Base-by-base conservation (phyloP, 1,140 invertebrate species). In the Drosophila pectinifera region DNA sequence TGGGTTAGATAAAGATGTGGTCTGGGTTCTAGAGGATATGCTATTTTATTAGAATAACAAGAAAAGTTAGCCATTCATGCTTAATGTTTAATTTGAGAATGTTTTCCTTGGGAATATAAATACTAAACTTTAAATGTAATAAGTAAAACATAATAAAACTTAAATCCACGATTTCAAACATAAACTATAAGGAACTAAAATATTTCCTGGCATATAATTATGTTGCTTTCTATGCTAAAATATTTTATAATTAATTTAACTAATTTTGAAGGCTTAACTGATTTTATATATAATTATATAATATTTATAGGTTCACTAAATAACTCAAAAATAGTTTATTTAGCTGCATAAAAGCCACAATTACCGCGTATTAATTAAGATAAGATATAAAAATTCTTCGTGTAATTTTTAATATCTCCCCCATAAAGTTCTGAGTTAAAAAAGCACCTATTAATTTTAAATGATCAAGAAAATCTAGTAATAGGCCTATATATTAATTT, bases 1-100 rank as follows among this genome's bases (percentile, higher is more conserved):
- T 46, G 34, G 18, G 7, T 5, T 18, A 24, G 24, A 69, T 31
- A 38, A 42, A 38, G 18, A 18, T 68, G 41, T 10, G 67, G 67
- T 45, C 24, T 24, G 31, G n/a, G n/a, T n/a, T n/a, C n/a, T n/a
- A n/a, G n/a, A n/a, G n/a, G n/a, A n/a, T n/a, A n/a, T n/a, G n/a
- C n/a, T n/a, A n/a, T n/a, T n/a, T n/a, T n/a, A n/a, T n/a, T n/a
- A n/a, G n/a, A n/a, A n/a, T n/a, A n/a, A n/a, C n/a, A n/a, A n/a
- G 22, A 24, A 46, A 31, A 11, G 10, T 18, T 16, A 11, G 8
- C 5, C 39, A 68, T 45, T 67, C 54, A 67, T 48, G 43, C 24
- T 58, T 14, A 26, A 24, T 39, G 2, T 31, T 34, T 16, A 41
- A n/a, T 8, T 53, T 62, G 1, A 7, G 6, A 58, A 63, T 26